phyloP scores from a whole-genome alignment of 1,140 invertebrate genomes.

The Drosophila lacertosa region DNA sequence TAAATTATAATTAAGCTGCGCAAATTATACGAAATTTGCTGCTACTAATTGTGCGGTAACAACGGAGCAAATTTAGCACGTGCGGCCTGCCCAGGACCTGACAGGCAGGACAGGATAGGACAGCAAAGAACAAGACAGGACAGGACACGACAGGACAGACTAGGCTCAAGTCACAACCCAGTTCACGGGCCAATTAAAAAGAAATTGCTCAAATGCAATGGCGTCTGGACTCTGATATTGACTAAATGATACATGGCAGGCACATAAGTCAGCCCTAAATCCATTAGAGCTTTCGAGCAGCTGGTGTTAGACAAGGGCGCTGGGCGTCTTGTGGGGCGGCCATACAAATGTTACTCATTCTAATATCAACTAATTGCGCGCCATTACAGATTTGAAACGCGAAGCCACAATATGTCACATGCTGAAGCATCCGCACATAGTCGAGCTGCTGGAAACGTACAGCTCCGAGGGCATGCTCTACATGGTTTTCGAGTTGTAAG shows the following conservation, averaged over 20 bases:
- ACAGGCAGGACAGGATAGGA: background rate
- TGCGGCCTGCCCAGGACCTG: constrained; percentile 5
- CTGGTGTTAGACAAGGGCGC: constrained; percentile 42
- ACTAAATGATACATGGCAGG: constrained; percentile 74
- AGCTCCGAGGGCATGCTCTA: constrained; percentile 99
- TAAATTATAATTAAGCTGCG: constrained; percentile 82
- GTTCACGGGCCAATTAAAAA: constrained; percentile 67
- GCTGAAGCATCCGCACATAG: constrained; percentile 99
- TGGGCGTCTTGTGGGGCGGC: constrained; percentile 11
- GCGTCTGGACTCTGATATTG: constrained; percentile 58
- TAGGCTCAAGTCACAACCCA: constrained; percentile 5
- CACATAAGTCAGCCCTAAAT: constrained; percentile 74
- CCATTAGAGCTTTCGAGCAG: constrained; percentile 67
- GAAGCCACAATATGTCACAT: constrained; percentile 99
- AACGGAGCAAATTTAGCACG: constrained; percentile 44
- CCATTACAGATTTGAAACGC: constrained; percentile 94
- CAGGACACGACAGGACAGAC: background rate
- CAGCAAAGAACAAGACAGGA: background rate
- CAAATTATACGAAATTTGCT: constrained; percentile 80
- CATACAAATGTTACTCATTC: constrained; percentile 41
- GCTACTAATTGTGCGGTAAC: constrained; percentile 63
- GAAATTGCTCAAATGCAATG: constrained; percentile 75
- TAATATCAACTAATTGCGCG: constrained; percentile 72
- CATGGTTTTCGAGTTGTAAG: constrained; percentile 99
- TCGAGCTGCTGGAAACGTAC: constrained; percentile 98